Base-by-base conservation (phyloP, 2,888 invertebrate species). In the Osmoderma eremita region DNA sequence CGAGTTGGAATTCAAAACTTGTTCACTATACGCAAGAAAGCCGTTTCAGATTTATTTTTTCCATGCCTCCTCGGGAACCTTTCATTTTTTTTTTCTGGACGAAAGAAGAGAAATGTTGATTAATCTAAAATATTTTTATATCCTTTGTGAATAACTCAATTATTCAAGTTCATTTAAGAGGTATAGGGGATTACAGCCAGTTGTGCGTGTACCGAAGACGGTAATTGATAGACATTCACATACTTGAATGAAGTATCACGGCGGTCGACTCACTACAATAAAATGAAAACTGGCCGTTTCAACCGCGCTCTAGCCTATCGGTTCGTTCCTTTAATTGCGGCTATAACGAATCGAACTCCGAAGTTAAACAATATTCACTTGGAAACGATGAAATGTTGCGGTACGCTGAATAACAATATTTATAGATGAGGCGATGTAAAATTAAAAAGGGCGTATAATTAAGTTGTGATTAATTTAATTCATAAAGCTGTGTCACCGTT, bases 211-310 rank as follows among this genome's bases (percentile, higher is more conserved):
- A 63, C 22, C n/a, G 39, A 38, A 50, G 63, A 63, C 49, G 63
- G 63, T 63, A 63, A 63, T 63, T 63, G 63, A 63, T 63, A 56
- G 48, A 50, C 50, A 63, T 63, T 63, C 63, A 50, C 63, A 50
- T 63, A 63, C 50, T 63, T 49, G 63, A 63, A 49, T 63, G 42
- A 41, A 56, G 39, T 56, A 56, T 22, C 56, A 22, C 56, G 13
- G 56, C 42, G 41, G 41, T 30, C 15, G 50, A 30, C 30, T 20
- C 22, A 13, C 41, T 13, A 42, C 41, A 56, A 56, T 13, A 39
- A 56, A 56, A 56, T 56, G 56, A 56, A 56, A 56, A 56, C 56
- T 56, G 24, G 22, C 56, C 24, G 41, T 41, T 56, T 22, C 56
- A 56, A 41, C 54, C 41, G 54, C 41, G 39, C 20, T 41, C 56